phyloP scores from a whole-genome alignment of 2,113 vertebrate species.

The Cryptotis parvus region DNA sequence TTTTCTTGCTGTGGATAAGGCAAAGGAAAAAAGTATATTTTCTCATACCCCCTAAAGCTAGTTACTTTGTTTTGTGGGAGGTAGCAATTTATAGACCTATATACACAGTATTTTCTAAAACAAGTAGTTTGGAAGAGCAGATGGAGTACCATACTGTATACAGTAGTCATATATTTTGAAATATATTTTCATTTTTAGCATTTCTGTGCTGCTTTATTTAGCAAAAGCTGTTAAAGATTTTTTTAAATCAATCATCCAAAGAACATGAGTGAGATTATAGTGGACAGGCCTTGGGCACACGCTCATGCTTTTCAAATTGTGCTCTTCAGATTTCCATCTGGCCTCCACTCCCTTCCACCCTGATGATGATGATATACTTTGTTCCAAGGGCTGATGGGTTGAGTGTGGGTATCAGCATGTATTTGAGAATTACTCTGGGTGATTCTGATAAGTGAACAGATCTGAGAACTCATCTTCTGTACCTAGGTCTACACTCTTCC shows the following conservation, averaged over 20 bases:
- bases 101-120: slow-evolving; percentile 80
- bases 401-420: background rate
- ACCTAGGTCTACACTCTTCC: background rate
- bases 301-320: background rate
- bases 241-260: slow-evolving; percentile 44
- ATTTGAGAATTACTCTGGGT: background rate
- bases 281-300: background rate
- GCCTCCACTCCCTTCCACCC: background rate
- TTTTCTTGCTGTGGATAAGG: slow-evolving; percentile 42
- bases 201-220: slow-evolving; percentile 70
- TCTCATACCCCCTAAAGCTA: slow-evolving; percentile 35
- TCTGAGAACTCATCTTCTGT: background rate
- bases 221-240: slow-evolving; percentile 62
- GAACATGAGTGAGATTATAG: background rate
- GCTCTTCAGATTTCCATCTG: background rate
- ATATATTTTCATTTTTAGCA: slow-evolving; percentile 73
- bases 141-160: slow-evolving; percentile 70
- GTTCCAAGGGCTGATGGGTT: fast-evolving
- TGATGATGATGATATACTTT: background rate
- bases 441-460: background rate
- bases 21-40: slow-evolving; percentile 46
- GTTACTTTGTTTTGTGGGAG: slow-evolving; percentile 76
- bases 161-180: slow-evolving; percentile 76
- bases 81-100: slow-evolving; percentile 77
- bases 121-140: slow-evolving; percentile 75